phyloP scores from a whole-genome alignment of 2,888 invertebrate species.

The Balanococcus diminutus region DNA sequence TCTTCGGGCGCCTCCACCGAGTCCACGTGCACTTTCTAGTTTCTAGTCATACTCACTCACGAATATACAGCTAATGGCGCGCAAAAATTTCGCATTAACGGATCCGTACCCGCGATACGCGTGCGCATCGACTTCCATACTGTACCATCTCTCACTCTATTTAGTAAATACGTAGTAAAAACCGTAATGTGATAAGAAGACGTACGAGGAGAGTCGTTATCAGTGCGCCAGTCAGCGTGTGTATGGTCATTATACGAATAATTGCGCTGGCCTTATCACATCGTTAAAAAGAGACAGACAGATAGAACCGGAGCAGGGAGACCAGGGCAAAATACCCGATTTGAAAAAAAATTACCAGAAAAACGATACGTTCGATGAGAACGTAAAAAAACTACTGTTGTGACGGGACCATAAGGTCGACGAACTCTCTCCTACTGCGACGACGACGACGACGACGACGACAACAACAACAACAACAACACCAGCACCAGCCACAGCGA shows the following conservation, averaged over 20 bases:
- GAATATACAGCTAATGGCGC: too few relatives aligned
- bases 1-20: neutral
- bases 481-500: too few relatives aligned
- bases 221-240: neutral
- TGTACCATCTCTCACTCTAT: neutral
- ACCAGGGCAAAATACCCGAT: neutral
- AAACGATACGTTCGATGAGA: neutral
- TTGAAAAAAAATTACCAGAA: neutral
- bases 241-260: neutral
- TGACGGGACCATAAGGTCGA: neutral
- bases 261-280: neutral
- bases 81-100: neutral
- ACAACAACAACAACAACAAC: too few relatives aligned
- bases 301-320: neutral
- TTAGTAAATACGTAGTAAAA: slow-evolving; percentile 18
- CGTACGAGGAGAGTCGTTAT: too few relatives aligned
- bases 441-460: neutral
- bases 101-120: neutral
- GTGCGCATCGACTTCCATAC: neutral
- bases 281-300: neutral
- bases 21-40: neutral
- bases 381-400: neutral
- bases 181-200: neutral
- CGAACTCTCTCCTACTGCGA: neutral
- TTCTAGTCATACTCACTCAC: neutral